Evolutionary conservation across 2,113 vertebrate species (phyloP).

Genomic region (Phyllostomus discolor): DNA sequence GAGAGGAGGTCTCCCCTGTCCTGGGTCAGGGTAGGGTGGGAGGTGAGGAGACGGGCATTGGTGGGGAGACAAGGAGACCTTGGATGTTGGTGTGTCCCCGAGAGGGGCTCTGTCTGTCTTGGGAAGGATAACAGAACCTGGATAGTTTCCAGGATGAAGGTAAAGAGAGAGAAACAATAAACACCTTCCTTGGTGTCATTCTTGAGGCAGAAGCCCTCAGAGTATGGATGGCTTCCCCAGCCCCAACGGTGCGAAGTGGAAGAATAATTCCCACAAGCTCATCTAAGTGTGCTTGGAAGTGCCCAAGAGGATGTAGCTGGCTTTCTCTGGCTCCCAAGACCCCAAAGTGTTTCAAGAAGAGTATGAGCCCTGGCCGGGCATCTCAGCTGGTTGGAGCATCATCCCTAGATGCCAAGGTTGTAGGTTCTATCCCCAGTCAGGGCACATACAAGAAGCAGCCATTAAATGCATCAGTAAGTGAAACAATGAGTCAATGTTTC

Average conservation of each 20-base stretch:
- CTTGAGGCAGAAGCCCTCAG: neutral
- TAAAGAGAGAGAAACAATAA: neutral
- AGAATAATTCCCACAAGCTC: neutral
- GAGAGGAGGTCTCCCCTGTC: neutral
- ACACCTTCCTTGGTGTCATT: neutral
- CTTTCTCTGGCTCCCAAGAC: neutral
- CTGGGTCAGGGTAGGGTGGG: neutral
- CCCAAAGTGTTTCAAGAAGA: neutral
- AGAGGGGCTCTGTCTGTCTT: neutral
- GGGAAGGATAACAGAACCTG: neutral
- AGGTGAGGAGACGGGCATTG: neutral
- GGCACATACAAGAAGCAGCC: too few species aligned
- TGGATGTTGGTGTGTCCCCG: neutral
- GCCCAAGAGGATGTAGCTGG: neutral
- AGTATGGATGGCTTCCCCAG: neutral
- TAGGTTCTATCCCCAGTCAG: too few species aligned
- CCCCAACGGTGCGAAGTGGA: neutral
- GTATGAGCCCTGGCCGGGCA: too few species aligned
- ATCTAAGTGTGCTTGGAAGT: neutral
- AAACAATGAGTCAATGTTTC: too few species aligned
- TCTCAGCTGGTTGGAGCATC: too few species aligned
- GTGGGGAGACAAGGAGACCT: neutral
- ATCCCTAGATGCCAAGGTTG: too few species aligned
- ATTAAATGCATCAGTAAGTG: too few species aligned
- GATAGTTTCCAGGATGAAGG: neutral